phyloP scores from a whole-genome alignment of 2,888 invertebrate species.

The Metacarcinus magister region DNA sequence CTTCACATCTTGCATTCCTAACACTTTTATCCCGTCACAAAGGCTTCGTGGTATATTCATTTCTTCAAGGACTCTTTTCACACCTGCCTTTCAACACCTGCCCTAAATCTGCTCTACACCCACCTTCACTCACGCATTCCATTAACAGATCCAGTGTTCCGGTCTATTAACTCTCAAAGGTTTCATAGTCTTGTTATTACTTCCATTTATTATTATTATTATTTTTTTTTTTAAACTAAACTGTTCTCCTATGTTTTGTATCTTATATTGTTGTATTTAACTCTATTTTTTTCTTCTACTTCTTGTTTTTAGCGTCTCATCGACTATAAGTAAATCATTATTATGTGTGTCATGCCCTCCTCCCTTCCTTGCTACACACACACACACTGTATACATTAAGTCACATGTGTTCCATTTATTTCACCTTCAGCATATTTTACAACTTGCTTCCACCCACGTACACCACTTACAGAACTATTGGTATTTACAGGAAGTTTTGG shows the following conservation, averaged over 20 bases:
- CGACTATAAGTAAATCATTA: too few relatives aligned
- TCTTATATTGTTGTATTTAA: neutral
- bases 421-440: neutral
- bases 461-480: neutral
- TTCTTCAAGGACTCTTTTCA: neutral
- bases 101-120: neutral
- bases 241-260: neutral
- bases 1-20: neutral
- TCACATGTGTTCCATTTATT: neutral
- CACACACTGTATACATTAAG: too few relatives aligned
- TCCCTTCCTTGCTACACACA: too few relatives aligned
- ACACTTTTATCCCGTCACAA: neutral
- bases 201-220: neutral
- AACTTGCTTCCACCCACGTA: neutral
- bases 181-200: neutral
- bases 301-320: too few relatives aligned
- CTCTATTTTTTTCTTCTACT: too few relatives aligned
- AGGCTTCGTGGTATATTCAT: neutral
- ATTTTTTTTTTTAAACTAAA: neutral
- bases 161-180: neutral
- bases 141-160: neutral
- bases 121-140: conserved; percentile 18
- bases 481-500: neutral
- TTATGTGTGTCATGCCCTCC: too few relatives aligned
- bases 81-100: neutral